Conservation (phyloP, 2,113 vertebrate genomes). For the Pygoscelis antarcticus region DNA sequence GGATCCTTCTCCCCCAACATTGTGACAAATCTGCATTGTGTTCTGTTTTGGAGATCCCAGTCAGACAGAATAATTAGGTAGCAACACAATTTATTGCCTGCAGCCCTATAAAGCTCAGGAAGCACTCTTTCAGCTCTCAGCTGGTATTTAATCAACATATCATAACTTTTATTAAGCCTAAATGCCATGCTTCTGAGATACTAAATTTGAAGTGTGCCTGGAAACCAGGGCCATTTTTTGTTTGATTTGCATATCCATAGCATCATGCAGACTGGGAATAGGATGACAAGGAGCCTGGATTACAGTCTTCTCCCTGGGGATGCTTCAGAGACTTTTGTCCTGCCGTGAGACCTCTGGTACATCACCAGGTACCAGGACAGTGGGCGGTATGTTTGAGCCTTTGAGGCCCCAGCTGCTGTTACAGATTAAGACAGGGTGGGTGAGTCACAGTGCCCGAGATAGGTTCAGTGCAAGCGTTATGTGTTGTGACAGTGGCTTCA, state of each 20-base stretch:
- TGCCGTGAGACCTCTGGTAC: neutral
- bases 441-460: rapidly evolving
- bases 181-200: slow-evolving; percentile 69
- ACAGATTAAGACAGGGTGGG: neutral
- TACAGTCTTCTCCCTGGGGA: neutral
- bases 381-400: neutral
- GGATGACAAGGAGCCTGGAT: neutral
- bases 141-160: slow-evolving; percentile 73
- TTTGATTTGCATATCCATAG: slow-evolving; percentile 70
- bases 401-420: neutral
- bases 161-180: slow-evolving; percentile 74
- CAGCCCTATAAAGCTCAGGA: slow-evolving; percentile 62
- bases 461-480: neutral
- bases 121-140: slow-evolving; percentile 66
- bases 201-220: slow-evolving; percentile 70
- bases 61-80: slow-evolving; percentile 67
- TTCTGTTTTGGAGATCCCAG: slow-evolving; percentile 50
- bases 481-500: neutral
- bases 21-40: slow-evolving; percentile 15
- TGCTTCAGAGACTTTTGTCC: neutral
- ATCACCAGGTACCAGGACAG: neutral
- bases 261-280: slow-evolving; percentile 10
- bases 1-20: neutral
- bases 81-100: slow-evolving; percentile 60
- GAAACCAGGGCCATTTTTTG: slow-evolving; percentile 51